phyloP scores from a whole-genome alignment of 2,888 invertebrate species.

The Vanessa cardui region DNA sequence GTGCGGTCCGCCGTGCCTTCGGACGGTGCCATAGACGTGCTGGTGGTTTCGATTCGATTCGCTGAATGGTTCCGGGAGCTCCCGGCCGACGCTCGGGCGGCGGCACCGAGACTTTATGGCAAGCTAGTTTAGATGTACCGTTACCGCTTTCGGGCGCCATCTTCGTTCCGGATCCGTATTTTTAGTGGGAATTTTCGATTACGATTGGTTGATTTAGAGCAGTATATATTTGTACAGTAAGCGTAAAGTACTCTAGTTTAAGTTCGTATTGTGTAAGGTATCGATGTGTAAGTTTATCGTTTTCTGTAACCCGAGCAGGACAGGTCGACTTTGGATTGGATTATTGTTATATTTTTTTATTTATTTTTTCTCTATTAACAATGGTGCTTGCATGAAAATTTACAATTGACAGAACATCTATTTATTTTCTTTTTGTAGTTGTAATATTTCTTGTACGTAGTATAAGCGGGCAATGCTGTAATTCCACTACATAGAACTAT shows the following conservation, averaged over 20 bases:
- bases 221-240: constrained; percentile 6
- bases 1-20: constrained; percentile 69
- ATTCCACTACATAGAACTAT: background rate
- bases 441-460: constrained; percentile 5
- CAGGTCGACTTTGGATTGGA: constrained; percentile 3
- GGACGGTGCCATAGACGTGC: constrained; percentile 72
- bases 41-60: constrained; percentile 48
- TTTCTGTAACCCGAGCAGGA: background rate
- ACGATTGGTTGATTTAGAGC: constrained; percentile 4
- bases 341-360: constrained; percentile 1
- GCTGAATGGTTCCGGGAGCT: constrained; percentile 14
- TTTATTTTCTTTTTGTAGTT: background rate
- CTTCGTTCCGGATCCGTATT: background rate
- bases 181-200: constrained; percentile 7
- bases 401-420: constrained; percentile 2
- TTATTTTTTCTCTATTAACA: constrained; percentile 8
- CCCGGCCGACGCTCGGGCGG: constrained; percentile 19
- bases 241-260: constrained; percentile 3
- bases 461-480: constrained; percentile 11
- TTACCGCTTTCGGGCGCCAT: background rate
- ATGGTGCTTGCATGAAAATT: constrained; percentile 7
- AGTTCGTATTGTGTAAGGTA: constrained; percentile 2
- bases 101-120: constrained; percentile 26
- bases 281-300: background rate
- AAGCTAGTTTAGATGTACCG: constrained; percentile 12